A percentile compares a stretch with the other conserved stretches of the same genome.
phyloP scores from a whole-genome alignment of 2,797 vertebrate genomes.

The Pygocentrus nattereri region DNA sequence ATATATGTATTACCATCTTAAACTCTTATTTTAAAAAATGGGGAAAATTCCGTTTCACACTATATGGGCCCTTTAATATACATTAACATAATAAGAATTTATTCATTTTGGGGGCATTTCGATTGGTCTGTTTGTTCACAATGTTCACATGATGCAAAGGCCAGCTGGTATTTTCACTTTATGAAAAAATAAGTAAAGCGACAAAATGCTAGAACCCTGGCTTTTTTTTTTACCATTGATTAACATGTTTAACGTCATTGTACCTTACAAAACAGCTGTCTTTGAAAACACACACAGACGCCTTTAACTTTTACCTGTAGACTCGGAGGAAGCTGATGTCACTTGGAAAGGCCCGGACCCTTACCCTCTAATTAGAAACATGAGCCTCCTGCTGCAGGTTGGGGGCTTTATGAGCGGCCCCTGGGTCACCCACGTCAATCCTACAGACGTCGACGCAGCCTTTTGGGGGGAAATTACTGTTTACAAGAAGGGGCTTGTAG shows the following conservation, averaged over 20 bases:
- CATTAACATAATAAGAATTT: too few relatives aligned
- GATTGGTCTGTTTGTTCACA: too few relatives aligned
- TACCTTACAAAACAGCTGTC: slow-evolving; percentile 72
- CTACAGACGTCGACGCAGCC: slow-evolving; percentile 65
- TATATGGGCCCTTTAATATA: too few relatives aligned
- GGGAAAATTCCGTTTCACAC: too few relatives aligned
- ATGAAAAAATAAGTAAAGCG: too few relatives aligned
- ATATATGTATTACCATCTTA: too few relatives aligned
- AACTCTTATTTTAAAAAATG: too few relatives aligned
- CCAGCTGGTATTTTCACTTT: too few relatives aligned
- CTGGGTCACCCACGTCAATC: slow-evolving; percentile 52
- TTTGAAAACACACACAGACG: slow-evolving; percentile 30
- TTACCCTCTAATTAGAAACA: slow-evolving; percentile 80
- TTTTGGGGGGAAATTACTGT: slow-evolving; percentile 51
- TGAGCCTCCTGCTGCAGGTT: slow-evolving; percentile 66
- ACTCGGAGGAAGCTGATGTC: slow-evolving; percentile 75
- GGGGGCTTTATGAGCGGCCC: slow-evolving; percentile 63
- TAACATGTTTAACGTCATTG: slow-evolving; percentile 1
- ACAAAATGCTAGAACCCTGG: neutral
- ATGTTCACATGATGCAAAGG: too few relatives aligned
- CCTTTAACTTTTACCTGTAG: slow-evolving; percentile 48
- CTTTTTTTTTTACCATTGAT: neutral
- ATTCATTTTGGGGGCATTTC: too few relatives aligned
- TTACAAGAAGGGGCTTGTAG: slow-evolving; percentile 50
- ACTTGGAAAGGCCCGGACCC: slow-evolving; percentile 64